Conservation (phyloP, 2,797 vertebrate genomes). For the Rhincodon typus region DNA sequence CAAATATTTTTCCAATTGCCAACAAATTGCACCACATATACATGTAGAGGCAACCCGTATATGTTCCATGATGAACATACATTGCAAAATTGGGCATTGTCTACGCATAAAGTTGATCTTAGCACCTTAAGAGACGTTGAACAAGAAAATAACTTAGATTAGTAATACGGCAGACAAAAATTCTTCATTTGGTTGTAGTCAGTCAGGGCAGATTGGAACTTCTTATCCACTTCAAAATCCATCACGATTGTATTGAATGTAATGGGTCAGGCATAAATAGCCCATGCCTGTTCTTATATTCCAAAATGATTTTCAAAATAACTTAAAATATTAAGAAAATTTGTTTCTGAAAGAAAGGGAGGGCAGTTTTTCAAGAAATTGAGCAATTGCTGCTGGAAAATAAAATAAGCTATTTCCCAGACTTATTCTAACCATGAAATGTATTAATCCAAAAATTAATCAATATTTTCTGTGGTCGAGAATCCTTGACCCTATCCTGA, state of each 20-base stretch:
- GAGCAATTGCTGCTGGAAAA: not conserved
- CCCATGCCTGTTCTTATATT: too few species aligned
- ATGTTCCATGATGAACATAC: not conserved
- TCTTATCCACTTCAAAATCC: too few species aligned
- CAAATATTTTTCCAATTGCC: not conserved
- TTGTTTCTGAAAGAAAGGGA: not conserved
- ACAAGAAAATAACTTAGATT: not conserved
- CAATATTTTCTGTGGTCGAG: not conserved
- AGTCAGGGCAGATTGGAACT: not conserved
- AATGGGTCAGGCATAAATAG: too few species aligned
- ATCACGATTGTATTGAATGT: too few species aligned
- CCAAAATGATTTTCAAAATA: not conserved
- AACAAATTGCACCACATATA: not conserved
- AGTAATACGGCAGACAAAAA: not conserved
- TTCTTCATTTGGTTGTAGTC: not conserved
- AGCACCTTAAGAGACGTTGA: not conserved
- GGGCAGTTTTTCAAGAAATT: not conserved
- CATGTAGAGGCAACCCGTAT: not conserved
- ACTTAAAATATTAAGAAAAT: not conserved
- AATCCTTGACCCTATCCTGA: not conserved
- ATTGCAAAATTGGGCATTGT: not conserved
- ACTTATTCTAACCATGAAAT: not conserved
- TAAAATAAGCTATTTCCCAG: not conserved
- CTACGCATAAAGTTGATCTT: not conserved
- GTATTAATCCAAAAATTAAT: not conserved